Percentiles rank a stretch among this genome's conserved stretches.
phyloP scores from a whole-genome alignment of 1,140 invertebrate genomes.

The Hyles vespertilio region DNA sequence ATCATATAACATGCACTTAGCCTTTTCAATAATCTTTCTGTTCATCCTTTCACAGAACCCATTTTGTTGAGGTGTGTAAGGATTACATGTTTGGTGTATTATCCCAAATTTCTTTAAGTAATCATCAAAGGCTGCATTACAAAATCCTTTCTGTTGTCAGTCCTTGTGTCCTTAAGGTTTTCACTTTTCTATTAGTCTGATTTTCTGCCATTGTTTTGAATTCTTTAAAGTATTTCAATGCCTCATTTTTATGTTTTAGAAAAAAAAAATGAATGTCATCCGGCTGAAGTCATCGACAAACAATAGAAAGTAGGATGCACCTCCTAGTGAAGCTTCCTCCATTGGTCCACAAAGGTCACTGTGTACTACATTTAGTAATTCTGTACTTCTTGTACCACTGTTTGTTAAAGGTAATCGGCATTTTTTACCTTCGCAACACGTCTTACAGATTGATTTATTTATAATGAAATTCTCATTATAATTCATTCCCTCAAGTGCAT shows the following conservation, averaged over 20 bases:
- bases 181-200: conserved; percentile 24
- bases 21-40: conserved; percentile 22
- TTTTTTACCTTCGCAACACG: conserved; percentile 27
- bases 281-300: conserved; percentile 23
- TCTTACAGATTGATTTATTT: conserved; percentile 13
- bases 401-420: conserved; percentile 21
- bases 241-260: conserved; percentile 21
- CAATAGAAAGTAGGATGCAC: conserved; percentile 27
- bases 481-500: background rate
- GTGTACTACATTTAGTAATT: conserved; percentile 24
- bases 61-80: conserved; percentile 29
- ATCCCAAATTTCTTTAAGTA: conserved; percentile 22
- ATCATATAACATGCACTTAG: conserved; percentile 27
- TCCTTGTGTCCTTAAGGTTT: conserved; percentile 15
- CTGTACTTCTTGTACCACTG: conserved; percentile 19
- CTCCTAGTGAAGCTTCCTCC: conserved; percentile 24
- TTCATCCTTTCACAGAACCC: conserved; percentile 28
- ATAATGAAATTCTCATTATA: background rate
- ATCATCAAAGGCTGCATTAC: conserved; percentile 22
- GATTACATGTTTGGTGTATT: conserved; percentile 23
- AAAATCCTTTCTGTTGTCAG: conserved; percentile 28
- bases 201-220: conserved; percentile 27
- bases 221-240: conserved; percentile 23
- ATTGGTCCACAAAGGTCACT: conserved; percentile 31
- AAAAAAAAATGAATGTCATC: conserved; percentile 25